These are phyloP conservation scores for Poecilia velifera DNA, from an alignment of 2,797 vertebrate genomes.

Conservation along the genomic window DNA sequence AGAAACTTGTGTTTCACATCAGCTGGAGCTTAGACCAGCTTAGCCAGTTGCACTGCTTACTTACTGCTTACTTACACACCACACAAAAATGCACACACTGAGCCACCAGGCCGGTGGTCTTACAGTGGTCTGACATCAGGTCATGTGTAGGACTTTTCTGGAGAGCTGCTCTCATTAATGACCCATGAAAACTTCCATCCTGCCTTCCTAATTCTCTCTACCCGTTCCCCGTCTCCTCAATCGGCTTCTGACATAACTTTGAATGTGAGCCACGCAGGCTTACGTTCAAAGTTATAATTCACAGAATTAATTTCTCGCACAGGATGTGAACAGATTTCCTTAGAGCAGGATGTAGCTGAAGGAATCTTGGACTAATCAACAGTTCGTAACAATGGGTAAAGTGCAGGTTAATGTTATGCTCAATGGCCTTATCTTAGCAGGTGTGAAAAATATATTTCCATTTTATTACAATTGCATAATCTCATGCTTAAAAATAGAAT, in stretches of 20 bases:
- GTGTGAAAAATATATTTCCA: background rate
- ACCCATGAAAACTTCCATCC: background rate
- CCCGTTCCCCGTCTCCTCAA: background rate
- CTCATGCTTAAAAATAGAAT: background rate
- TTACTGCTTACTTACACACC: background rate
- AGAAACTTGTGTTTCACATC: conserved; percentile 22
- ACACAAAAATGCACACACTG: conserved; percentile 17
- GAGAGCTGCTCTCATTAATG: background rate
- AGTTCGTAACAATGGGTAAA: background rate
- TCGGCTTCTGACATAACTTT: background rate
- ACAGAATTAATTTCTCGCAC: background rate
- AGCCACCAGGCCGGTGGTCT: conserved; percentile 20
- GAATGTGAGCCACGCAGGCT: background rate
- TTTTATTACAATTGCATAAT: background rate
- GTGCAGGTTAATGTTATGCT: background rate
- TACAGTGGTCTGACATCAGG: conserved; percentile 46
- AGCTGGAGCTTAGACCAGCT: conserved; percentile 3
- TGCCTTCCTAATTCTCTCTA: background rate
- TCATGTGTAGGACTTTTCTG: background rate
- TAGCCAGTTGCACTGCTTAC: background rate
- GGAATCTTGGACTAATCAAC: background rate
- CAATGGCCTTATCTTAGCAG: background rate
- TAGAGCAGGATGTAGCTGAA: background rate
- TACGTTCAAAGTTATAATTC: background rate
- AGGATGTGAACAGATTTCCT: background rate